Evolutionary conservation across 2,113 vertebrate species (phyloP).

Genomic region (Etheostoma cragini): DNA sequence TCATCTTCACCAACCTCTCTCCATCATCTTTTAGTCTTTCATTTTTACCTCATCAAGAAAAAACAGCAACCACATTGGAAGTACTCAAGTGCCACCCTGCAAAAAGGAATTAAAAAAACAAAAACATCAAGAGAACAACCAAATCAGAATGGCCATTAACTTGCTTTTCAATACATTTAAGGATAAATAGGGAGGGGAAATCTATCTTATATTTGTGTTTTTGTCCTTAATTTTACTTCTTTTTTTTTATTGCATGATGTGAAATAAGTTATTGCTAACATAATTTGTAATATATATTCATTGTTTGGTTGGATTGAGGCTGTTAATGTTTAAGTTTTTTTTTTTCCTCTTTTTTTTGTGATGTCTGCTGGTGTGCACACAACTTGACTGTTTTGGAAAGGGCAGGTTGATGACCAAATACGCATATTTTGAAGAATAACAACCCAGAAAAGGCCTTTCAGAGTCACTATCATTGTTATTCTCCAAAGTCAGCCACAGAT

Average conservation of each 20-base stretch:
- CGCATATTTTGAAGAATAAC: conserved; percentile 18
- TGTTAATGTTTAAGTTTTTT: conserved; percentile 89
- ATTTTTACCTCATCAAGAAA: conserved; percentile 74
- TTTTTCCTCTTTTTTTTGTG: conserved; percentile 17
- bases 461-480: neutral
- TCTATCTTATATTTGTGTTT: conserved; percentile 84
- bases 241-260: conserved; percentile 96
- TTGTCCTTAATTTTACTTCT: conserved; percentile 89
- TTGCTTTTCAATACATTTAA: conserved; percentile 73
- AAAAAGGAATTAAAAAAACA: conserved; percentile 31
- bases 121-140: conserved; percentile 59
- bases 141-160: conserved; percentile 67
- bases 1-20: conserved; percentile 32
- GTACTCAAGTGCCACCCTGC: conserved; percentile 89
- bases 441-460: conserved; percentile 1
- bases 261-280: conserved; percentile 99
- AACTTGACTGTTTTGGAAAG: conserved; percentile 48
- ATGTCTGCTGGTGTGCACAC: conserved; percentile 45
- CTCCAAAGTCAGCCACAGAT: conserved; percentile 19
- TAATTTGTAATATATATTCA: conserved; percentile 98
- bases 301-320: conserved; percentile 91
- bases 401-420: conserved; percentile 79
- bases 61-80: conserved; percentile 72
- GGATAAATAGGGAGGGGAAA: conserved; percentile 58
- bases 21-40: conserved; percentile 76